These are phyloP conservation scores for Limonius californicus DNA, from an alignment of 1,140 invertebrate species.

Conservation along the genomic window DNA sequence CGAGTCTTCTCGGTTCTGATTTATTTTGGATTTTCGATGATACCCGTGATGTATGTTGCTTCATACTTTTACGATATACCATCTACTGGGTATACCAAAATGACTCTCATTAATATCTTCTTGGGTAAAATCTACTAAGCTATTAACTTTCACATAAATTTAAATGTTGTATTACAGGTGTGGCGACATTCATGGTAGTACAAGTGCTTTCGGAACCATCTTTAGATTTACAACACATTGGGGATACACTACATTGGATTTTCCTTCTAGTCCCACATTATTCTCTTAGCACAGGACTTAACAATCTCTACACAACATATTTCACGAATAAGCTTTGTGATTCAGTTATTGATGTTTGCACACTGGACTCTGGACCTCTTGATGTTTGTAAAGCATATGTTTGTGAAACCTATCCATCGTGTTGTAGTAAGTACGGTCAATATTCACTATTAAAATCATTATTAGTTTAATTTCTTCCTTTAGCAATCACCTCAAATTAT, in stretches of 20 bases:
- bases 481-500: no score
- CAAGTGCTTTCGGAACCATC: slow-evolving; percentile 58
- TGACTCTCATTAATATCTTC: slow-evolving; percentile 65
- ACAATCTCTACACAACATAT: slow-evolving; percentile 28
- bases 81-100: slow-evolving; percentile 67
- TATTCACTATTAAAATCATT: no score
- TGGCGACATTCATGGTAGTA: slow-evolving; percentile 62
- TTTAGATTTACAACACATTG: slow-evolving; percentile 54
- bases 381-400: no score
- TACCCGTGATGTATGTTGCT: slow-evolving; percentile 59
- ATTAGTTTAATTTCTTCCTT: no score
- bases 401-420: no score
- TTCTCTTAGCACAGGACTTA: slow-evolving; percentile 51
- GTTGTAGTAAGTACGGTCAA: no score
- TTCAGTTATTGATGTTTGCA: no score
- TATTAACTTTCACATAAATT: no score
- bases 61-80: slow-evolving; percentile 61
- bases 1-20: slow-evolving; percentile 39
- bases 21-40: slow-evolving; percentile 48
- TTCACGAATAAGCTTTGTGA: slow-evolving; percentile 24
- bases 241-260: slow-evolving; percentile 58
- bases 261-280: slow-evolving; percentile 71
- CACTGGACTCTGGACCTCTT: no score
- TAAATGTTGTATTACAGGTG: no score
- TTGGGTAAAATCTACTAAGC: no score